Evolutionary conservation across 2,888 invertebrate species (phyloP).

Genomic region (Oligia strigilis): DNA sequence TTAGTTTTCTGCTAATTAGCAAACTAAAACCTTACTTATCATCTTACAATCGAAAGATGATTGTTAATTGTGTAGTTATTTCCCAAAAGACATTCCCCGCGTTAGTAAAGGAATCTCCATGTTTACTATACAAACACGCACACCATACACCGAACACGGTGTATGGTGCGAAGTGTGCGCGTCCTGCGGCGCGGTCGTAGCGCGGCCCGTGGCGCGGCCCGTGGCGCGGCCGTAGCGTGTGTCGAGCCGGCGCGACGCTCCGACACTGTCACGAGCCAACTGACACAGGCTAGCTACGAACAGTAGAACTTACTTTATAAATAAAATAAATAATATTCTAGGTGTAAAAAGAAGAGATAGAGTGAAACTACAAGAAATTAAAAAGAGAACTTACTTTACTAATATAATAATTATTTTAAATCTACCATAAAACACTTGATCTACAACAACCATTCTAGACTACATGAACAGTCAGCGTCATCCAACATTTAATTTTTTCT

Average conservation of each 20-base stretch:
- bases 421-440: not conserved
- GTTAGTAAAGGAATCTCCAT: not conserved
- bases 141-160: too few relatives aligned
- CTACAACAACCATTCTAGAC: not conserved
- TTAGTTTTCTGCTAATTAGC: not conserved
- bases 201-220: conserved; percentile 8
- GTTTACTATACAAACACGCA: not conserved
- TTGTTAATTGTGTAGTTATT: not conserved
- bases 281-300: not conserved
- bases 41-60: not conserved
- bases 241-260: conserved; percentile 35
- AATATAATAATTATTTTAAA: not conserved
- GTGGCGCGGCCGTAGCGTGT: conserved; percentile 21
- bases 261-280: conserved; percentile 34
- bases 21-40: not conserved
- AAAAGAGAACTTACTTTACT: not conserved
- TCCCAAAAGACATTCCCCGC: not conserved
- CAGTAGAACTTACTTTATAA: conserved; percentile 3
- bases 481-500: too few relatives aligned
- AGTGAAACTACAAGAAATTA: too few relatives aligned
- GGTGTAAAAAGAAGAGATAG: too few relatives aligned
- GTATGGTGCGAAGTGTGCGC: not conserved
- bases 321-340: not conserved
- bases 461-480: not conserved
- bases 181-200: conserved; percentile 8